Evolutionary conservation across 2,888 invertebrate species (phyloP).

Genomic region (Eutolmus rufibarbis): DNA sequence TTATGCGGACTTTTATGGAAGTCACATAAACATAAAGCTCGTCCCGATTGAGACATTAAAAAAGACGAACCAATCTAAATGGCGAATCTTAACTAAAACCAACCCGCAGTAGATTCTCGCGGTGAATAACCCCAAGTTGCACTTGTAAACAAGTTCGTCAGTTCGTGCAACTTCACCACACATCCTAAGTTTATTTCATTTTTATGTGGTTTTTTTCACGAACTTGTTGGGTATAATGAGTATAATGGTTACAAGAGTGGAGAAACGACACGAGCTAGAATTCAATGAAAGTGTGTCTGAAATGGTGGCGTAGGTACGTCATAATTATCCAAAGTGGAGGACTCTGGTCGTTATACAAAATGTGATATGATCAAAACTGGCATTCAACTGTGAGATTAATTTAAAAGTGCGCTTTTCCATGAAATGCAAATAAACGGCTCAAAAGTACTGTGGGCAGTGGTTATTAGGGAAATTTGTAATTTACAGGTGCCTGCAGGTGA

Average conservation of each 20-base stretch:
- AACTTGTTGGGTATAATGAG: neutral
- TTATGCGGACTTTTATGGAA: neutral
- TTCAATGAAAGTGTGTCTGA: neutral
- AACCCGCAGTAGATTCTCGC: neutral
- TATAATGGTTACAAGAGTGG: neutral
- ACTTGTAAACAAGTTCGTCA: neutral
- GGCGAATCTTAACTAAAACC: neutral
- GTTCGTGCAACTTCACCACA: neutral
- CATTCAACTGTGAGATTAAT: neutral
- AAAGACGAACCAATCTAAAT: neutral
- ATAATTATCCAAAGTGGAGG: neutral
- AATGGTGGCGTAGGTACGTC: neutral
- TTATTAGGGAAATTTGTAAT: neutral
- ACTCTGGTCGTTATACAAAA: neutral
- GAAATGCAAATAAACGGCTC: neutral
- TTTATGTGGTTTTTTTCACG: neutral
- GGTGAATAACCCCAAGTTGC: neutral
- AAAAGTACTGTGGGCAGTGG: neutral
- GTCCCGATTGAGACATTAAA: neutral
- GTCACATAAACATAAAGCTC: neutral
- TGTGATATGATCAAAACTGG: neutral
- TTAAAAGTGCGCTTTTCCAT: neutral
- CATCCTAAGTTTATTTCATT: neutral
- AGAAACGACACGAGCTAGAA: neutral
- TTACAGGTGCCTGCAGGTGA: neutral